Base-by-base conservation (phyloP, 2,888 invertebrate genomes). In the Andrena chrysosceles region DNA sequence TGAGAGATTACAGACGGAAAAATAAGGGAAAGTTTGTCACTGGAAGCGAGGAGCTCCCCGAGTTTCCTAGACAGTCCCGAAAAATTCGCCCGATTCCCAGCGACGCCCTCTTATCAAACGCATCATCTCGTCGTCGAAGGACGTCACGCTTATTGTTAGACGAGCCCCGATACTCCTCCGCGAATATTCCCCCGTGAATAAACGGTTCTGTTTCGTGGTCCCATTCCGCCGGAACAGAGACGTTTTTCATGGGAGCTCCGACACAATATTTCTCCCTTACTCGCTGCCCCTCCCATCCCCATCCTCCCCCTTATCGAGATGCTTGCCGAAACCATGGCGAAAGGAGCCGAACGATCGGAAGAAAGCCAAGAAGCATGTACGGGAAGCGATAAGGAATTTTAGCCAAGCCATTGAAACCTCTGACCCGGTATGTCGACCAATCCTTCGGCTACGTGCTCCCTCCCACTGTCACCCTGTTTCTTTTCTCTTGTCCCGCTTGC, bases 351-450 rank as follows among this genome's bases (percentile, higher is more conserved):
- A 84, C 75, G 87, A 84, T 86, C 85, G 89, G 86, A 86, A 85
- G 87, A 84, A 86, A 89, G 85, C 84, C 84, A 77, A 86, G 87
- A 84, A 90, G 85, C 83, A 84, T 87, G 89, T 89, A 86, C 85
- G 78, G 80, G 76, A 90, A 90, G 84, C 86, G 87, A 86, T 87
- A 86, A 86, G 90, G 89, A 91, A 93, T 91, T 91, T 87, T 89
- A 91, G 88, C 84, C 81, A 84, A 87, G 88, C 89, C 88, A 89
- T 87, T 89, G 89, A 90, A 91, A 91, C 89, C 88, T 90, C 88
- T 90, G 93, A 91, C 89, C 91, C 88, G 91, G 89, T 91, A 91
- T 90, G 90, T 89, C 89, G 87, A 82, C 87, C 90, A 90, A 92
- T 92, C 90, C 91, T 92, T 92, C 86, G 87, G 63, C 74, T 60